These are phyloP conservation scores for Ephydatia muelleri DNA, from an alignment of 37 sponge, comb jelly and placozoan species.

Conservation along the genomic window DNA sequence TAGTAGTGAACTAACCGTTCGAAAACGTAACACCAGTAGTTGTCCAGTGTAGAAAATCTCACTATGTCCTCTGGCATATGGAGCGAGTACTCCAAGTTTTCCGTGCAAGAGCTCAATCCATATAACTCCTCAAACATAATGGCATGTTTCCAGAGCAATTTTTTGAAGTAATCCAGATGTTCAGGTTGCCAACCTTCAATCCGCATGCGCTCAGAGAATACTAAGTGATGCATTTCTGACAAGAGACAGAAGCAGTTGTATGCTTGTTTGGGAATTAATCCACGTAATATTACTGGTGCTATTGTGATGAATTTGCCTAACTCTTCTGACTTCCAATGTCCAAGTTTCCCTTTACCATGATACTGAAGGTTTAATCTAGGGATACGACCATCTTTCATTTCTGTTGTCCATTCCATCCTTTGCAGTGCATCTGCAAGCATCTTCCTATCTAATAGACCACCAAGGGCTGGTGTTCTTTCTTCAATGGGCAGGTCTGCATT, in stretches of 20 bases:
- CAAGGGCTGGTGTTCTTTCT: neutral
- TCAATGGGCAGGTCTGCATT: neutral
- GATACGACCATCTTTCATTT: neutral
- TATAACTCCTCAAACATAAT: constrained; percentile 13
- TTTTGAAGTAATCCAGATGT: neutral
- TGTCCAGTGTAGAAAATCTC: neutral
- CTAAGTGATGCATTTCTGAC: neutral
- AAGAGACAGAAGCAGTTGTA: constrained; percentile 11
- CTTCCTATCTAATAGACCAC: neutral
- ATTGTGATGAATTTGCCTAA: neutral
- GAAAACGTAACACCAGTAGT: constrained; percentile 18
- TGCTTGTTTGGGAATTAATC: neutral
- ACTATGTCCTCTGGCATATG: constrained; percentile 18
- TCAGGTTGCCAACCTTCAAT: constrained; percentile 11
- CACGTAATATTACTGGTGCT: neutral
- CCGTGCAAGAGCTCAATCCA: neutral
- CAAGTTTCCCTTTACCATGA: neutral
- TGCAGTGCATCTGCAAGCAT: neutral
- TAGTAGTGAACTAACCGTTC: constrained; percentile 8
- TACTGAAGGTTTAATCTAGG: neutral
- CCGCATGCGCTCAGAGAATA: constrained; percentile 1
- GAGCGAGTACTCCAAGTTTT: constrained; percentile 18
- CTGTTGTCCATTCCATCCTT: constrained; percentile 6
- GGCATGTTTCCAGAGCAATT: constrained; percentile 19
- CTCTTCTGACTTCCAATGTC: constrained; percentile 26